Evolutionary conservation across 2,888 invertebrate species (phyloP).

Genomic region (Cheilosia impressa): DNA sequence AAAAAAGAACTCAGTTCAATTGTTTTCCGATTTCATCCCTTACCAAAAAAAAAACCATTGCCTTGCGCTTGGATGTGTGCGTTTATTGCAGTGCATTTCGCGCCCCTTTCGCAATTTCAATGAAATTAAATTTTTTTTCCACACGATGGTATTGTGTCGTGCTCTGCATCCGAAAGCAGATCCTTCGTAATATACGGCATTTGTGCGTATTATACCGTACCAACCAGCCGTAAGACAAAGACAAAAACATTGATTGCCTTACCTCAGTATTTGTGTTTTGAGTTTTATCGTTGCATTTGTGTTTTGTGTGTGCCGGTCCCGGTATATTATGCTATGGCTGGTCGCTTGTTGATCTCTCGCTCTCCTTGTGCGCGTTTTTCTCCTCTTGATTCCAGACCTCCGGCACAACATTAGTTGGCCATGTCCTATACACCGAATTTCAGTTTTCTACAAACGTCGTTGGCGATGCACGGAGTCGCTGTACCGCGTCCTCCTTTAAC

Average conservation of each 20-base stretch:
- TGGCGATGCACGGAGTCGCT: conserved; percentile 68
- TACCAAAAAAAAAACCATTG: conserved; percentile 24
- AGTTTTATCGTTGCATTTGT: conserved; percentile 27
- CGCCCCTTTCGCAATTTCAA: conserved; percentile 62
- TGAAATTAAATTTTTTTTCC: conserved; percentile 36
- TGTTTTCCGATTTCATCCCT: conserved; percentile 68
- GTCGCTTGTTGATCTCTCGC: conserved; percentile 73
- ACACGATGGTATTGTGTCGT: neutral
- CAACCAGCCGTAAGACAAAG: conserved; percentile 57
- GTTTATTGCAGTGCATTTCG: conserved; percentile 49
- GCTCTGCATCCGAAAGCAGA: conserved; percentile 41
- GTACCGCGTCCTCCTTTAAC: conserved; percentile 56
- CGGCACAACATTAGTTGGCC: conserved; percentile 67
- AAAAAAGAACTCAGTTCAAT: conserved; percentile 56
- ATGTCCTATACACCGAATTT: conserved; percentile 67
- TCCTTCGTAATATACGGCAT: conserved; percentile 55
- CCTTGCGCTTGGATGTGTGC: conserved; percentile 15
- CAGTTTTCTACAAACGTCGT: conserved; percentile 71
- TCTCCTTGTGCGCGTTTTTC: conserved; percentile 54
- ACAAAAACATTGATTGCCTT: conserved; percentile 64
- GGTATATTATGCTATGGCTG: conserved; percentile 27
- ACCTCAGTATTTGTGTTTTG: conserved; percentile 34
- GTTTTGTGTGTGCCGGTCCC: conserved; percentile 12
- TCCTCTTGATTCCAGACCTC: conserved; percentile 71
- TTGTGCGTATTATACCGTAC: conserved; percentile 40